These are phyloP conservation scores for Archivesica marissinica DNA, from an alignment of 1,140 invertebrate genomes.

Conservation along the genomic window DNA sequence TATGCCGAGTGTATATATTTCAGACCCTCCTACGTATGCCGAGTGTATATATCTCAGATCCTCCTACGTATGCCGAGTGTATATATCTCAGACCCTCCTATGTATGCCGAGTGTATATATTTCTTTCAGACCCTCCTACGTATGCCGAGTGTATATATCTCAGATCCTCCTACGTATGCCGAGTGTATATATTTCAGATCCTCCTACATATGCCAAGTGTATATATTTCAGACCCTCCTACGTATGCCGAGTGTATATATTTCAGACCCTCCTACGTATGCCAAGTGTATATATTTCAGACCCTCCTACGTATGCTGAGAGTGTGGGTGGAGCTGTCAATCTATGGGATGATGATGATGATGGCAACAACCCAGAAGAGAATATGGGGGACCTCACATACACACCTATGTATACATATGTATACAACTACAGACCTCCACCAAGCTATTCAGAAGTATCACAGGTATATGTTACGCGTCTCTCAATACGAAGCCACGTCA, in stretches of 20 bases:
- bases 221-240: not conserved
- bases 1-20: no score
- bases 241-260: not conserved
- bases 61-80: no score
- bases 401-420: conserved; percentile 85
- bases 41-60: no score
- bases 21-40: no score
- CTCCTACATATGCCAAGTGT: no score
- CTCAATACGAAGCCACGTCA: not conserved
- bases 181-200: no score
- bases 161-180: no score
- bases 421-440: conserved; percentile 84
- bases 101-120: no score
- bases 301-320: conserved; percentile 85
- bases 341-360: conserved; percentile 83
- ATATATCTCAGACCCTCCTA: no score
- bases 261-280: conserved; percentile 85
- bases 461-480: no score
- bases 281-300: conserved; percentile 83
- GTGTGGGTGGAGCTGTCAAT: conserved; percentile 84
- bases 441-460: conserved; percentile 81
- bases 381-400: conserved; percentile 82
- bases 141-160: no score
- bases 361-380: conserved; percentile 76
- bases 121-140: no score